Base-by-base conservation (phyloP, 1,140 invertebrate species). In the Pteromalus puparum region DNA sequence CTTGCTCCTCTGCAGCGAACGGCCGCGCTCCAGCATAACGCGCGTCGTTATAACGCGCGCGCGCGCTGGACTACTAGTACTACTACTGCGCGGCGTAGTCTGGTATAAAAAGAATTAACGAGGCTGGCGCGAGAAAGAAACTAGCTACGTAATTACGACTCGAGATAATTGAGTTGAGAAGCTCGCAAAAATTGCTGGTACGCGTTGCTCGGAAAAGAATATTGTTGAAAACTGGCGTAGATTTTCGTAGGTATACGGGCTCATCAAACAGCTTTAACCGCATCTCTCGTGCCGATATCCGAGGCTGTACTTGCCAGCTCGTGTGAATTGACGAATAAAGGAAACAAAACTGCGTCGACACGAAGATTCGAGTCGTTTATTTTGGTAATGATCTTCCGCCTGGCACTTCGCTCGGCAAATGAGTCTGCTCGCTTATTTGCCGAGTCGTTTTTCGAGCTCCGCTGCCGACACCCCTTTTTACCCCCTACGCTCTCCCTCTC, bases 351-450 rank as follows among this genome's bases (percentile, higher is more conserved):
- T 26, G 10, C 13, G 30, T 48, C 76, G 76, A 78, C 76, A 42
- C 76, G 65, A 34, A 42, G 26, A n/a, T n/a, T 46, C 70, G 70
- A 80, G 28, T 42, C 75, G 73, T 86, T 86, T 84, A 83, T 84
- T 86, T 86, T 65, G 65, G 48, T 83, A 84, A 86, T 86, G 76
- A 84, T 83, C 72, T 53, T 53, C 74, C 30, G 30, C 30, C 73
- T 82, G 42, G 75, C 72, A n/a, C n/a, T n/a, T n/a, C n/a, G 80
- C 68, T 74, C 82, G 26, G 70, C 73, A 81, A 86, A 86, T 83
- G 77, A 83, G 68, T 65, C 73, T 48, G 9, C 78, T 85, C 46
- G 21, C 28, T 79, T 30, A 26, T 67, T 9, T 13, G 26, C 67
- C n/a, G n/a, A 68, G n/a, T 53, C n/a, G 24, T 15, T 68, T 83